A percentile compares a stretch with the other conserved stretches of the same genome.
Conservation (phyloP, 2,797 vertebrate species). For the Pantherophis alleghaniensis region DNA sequence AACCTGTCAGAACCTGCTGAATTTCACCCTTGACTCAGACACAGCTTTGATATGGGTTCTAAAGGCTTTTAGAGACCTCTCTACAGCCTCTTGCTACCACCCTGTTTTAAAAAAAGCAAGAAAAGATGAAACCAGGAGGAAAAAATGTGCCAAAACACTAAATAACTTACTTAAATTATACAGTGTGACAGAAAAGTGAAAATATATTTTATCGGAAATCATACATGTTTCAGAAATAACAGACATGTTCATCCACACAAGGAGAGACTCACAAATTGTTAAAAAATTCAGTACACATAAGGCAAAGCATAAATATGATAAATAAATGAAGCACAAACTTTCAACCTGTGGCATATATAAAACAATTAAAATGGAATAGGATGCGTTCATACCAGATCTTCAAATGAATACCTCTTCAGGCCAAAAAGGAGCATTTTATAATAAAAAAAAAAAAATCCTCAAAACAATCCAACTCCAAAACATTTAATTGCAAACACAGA, state of each 20-base stretch:
- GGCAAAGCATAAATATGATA: not conserved
- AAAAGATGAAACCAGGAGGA: not conserved
- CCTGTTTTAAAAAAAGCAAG: not conserved
- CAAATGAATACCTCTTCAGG: not conserved
- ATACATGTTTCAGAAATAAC: not conserved
- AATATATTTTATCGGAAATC: not conserved
- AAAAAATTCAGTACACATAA: not conserved
- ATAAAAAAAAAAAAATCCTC: not conserved
- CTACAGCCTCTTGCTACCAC: not conserved
- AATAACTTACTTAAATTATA: not conserved
- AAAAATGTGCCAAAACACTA: not conserved
- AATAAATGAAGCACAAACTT: not conserved
- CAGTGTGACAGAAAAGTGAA: not conserved
- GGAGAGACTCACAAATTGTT: not conserved
- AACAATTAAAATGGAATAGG: not conserved
- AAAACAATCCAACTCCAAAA: not conserved
- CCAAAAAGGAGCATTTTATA: not conserved
- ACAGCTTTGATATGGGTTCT: not conserved
- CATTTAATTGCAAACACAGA: not conserved
- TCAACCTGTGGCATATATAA: not conserved
- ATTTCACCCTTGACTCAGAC: not conserved
- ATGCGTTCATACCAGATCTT: not conserved
- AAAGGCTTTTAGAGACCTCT: not conserved
- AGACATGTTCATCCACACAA: not conserved
- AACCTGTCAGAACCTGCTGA: no score